Evolutionary conservation across 2,113 vertebrate species (phyloP).

Genomic region (Cacatua alba): DNA sequence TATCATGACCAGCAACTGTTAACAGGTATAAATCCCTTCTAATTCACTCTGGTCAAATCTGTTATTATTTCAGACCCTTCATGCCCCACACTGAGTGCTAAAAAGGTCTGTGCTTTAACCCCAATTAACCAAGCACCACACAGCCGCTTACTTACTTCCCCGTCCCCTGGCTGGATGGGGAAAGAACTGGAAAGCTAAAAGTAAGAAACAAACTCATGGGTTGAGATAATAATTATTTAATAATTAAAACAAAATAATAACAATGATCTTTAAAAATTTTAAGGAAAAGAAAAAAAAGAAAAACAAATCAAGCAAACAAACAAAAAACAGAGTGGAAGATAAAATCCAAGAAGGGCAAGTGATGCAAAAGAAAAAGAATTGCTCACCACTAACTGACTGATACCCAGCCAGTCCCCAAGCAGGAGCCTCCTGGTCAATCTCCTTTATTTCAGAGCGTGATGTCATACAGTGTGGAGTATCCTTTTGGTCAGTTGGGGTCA

Average conservation of each 20-base stretch:
- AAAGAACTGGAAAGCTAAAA: not conserved
- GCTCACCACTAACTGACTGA: accelerated
- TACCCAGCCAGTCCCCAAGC: not conserved
- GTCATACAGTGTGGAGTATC: not conserved
- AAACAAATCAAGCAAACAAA: not conserved
- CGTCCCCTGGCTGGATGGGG: no score
- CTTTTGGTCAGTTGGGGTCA: not conserved
- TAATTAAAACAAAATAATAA: not conserved
- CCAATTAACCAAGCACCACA: accelerated
- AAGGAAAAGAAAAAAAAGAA: not conserved
- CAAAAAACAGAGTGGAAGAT: not conserved
- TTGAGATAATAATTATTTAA: not conserved
- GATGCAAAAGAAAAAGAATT: not conserved
- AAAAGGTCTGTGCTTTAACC: not conserved
- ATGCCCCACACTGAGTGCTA: no score
- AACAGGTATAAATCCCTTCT: not conserved
- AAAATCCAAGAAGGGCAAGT: not conserved
- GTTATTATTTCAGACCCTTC: not conserved
- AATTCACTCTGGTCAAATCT: not conserved
- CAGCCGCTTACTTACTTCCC: no score
- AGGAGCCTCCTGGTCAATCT: accelerated
- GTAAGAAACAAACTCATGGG: not conserved
- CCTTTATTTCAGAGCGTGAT: not conserved
- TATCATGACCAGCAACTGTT: not conserved
- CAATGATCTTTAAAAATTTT: not conserved